These are phyloP conservation scores for Myiotriccus ornatus DNA, from an alignment of 2,797 vertebrate genomes.

Conservation along the genomic window DNA sequence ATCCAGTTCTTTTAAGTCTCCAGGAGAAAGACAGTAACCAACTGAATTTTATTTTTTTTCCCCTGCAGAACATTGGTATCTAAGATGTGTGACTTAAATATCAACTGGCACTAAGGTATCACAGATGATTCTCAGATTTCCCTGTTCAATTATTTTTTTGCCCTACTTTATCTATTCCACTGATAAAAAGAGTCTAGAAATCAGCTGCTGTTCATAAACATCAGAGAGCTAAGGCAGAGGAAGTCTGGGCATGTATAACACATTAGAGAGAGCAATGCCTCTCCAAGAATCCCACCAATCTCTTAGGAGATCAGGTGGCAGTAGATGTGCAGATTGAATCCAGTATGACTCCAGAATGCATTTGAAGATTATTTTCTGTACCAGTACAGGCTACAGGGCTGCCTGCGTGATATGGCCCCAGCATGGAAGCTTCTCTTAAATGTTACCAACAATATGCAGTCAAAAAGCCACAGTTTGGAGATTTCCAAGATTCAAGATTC, in stretches of 20 bases:
- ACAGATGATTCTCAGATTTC: not conserved
- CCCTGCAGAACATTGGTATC: not conserved
- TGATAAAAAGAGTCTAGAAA: not conserved
- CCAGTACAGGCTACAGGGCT: not conserved
- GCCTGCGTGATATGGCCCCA: not conserved
- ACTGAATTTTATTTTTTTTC: not conserved
- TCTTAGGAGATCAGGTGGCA: not conserved
- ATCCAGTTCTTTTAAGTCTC: not conserved
- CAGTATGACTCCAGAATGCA: not conserved
- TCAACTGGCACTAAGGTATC: not conserved
- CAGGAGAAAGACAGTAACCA: not conserved
- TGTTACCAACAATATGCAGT: not conserved
- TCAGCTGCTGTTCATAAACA: not conserved
- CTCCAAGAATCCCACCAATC: not conserved
- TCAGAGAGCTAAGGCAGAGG: not conserved
- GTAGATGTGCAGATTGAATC: not conserved
- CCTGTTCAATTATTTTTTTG: not conserved
- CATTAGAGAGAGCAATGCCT: accelerated
- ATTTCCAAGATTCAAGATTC: not conserved
- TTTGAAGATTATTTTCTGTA: not conserved
- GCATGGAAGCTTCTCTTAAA: not conserved
- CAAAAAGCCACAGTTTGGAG: not conserved
- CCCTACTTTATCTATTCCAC: not conserved
- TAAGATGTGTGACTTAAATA: not conserved
- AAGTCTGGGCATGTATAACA: not conserved